Evolutionary conservation across 2,888 invertebrate genomes (phyloP).

Genomic region (Diachrysia chrysitis): DNA sequence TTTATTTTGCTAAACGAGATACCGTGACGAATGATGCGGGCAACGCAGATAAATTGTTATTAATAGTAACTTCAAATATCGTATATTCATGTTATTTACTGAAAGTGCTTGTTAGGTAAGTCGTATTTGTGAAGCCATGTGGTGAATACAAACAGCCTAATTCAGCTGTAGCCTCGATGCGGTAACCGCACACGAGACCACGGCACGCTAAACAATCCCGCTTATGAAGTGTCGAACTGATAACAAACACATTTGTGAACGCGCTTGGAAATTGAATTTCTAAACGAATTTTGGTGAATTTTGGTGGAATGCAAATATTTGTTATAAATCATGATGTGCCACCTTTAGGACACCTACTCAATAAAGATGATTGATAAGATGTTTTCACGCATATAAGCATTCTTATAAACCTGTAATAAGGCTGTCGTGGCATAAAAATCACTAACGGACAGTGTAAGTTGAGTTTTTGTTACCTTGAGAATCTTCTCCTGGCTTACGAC

Average conservation of each 20-base stretch:
- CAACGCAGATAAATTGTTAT: slow-evolving; percentile 28
- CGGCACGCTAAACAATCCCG: slow-evolving; percentile 66
- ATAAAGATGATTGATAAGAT: slow-evolving; percentile 21
- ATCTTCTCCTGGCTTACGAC: too few relatives aligned
- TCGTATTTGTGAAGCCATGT: slow-evolving; percentile 50
- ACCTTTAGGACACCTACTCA: slow-evolving; percentile 6
- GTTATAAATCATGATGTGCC: slow-evolving; percentile 37
- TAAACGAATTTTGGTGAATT: slow-evolving; percentile 63
- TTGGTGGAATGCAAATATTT: slow-evolving; percentile 37
- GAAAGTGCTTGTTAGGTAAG: slow-evolving; percentile 7
- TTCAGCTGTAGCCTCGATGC: slow-evolving; percentile 50
- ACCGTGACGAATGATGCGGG: slow-evolving; percentile 33
- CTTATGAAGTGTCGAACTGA: slow-evolving; percentile 71
- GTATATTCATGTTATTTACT: slow-evolving; percentile 6
- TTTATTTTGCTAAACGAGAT: slow-evolving; percentile 40
- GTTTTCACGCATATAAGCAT: background rate
- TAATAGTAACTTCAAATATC: slow-evolving; percentile 27
- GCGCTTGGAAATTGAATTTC: slow-evolving; percentile 72
- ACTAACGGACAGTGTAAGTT: too few relatives aligned
- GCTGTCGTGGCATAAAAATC: background rate
- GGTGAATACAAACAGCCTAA: slow-evolving; percentile 65
- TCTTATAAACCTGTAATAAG: background rate
- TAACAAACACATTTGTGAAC: slow-evolving; percentile 68
- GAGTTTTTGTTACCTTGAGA: too few relatives aligned
- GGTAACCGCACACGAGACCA: slow-evolving; percentile 54